Conservation (phyloP, 1,140 invertebrate species). For the Lordiphosa clarofinis region DNA sequence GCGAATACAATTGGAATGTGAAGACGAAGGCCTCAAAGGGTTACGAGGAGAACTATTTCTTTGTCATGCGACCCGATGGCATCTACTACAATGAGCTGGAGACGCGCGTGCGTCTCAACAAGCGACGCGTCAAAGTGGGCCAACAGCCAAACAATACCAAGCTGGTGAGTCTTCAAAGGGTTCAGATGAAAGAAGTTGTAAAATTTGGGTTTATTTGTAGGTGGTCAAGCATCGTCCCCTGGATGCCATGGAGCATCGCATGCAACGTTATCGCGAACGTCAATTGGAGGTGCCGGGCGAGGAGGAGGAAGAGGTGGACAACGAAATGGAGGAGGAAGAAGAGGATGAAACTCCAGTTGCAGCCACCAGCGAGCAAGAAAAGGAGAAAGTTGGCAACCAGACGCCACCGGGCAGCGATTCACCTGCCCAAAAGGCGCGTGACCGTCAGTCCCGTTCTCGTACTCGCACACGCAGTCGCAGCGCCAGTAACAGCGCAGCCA, state of each 20-base stretch:
- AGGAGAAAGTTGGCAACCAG: constrained; percentile 34
- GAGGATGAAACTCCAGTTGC: constrained; percentile 81
- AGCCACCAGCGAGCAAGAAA: constrained; percentile 71
- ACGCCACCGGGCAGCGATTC: constrained; percentile 72
- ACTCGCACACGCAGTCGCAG: constrained; percentile 58
- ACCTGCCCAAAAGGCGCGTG: constrained; percentile 77
- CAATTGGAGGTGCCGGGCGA: constrained; percentile 93
- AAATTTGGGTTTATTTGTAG: constrained; percentile 12
- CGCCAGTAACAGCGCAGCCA: no score
- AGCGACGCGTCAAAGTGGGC: constrained; percentile 89
- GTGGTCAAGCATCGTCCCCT: constrained; percentile 94
- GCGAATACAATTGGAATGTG: constrained; percentile 99
- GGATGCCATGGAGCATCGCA: constrained; percentile 91
- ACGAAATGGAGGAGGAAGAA: constrained; percentile 86
- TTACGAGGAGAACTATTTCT: constrained; percentile 99
- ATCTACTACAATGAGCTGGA: constrained; percentile 99
- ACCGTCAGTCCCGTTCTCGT: constrained; percentile 70
- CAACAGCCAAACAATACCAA: constrained; percentile 82
- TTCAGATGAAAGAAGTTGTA: no score
- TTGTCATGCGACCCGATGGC: constrained; percentile 93
- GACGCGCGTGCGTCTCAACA: constrained; percentile 95
- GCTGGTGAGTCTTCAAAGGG: constrained; percentile 80
- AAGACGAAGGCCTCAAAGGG: constrained; percentile 98
- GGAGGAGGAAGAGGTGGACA: constrained; percentile 86
- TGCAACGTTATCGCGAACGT: constrained; percentile 91